Evolutionary conservation across 2,888 invertebrate species (phyloP).

Genomic region (Trisateles emortualis): DNA sequence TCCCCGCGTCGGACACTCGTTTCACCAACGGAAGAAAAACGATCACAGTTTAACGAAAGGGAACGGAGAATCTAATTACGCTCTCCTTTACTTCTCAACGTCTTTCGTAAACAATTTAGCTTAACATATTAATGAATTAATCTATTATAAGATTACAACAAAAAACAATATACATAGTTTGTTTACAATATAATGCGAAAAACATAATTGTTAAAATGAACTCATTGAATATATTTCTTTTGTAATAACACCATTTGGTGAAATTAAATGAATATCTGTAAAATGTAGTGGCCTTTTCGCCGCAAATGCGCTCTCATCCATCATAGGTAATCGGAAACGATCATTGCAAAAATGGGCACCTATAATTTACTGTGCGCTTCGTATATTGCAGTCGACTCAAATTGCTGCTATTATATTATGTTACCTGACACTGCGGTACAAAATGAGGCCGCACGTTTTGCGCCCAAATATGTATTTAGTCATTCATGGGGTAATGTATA

Average conservation of each 20-base stretch:
- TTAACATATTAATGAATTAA: conserved; percentile 35
- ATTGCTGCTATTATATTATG: conserved; percentile 78
- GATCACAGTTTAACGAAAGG: conserved; percentile 54
- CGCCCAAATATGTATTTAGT: conserved; percentile 4
- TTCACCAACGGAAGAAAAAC: conserved; percentile 65
- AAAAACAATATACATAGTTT: background rate
- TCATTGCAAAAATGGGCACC: conserved; percentile 76
- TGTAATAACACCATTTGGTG: conserved; percentile 31
- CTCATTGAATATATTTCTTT: conserved; percentile 29
- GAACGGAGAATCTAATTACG: conserved; percentile 57
- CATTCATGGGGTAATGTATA: conserved; percentile 28
- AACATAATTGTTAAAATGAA: conserved; percentile 24
- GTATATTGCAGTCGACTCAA: conserved; percentile 76
- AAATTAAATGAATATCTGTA: conserved; percentile 53
- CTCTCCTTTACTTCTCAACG: conserved; percentile 27
- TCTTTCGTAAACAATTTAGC: conserved; percentile 40
- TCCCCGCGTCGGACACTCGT: conserved; percentile 61
- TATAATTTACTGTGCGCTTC: conserved; percentile 77
- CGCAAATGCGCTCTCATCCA: conserved; percentile 68
- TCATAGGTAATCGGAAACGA: conserved; percentile 83
- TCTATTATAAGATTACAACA: conserved; percentile 9
- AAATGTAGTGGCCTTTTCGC: conserved; percentile 59
- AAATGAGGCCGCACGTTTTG: conserved; percentile 67
- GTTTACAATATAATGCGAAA: conserved; percentile 14
- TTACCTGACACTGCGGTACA: conserved; percentile 70